Evolutionary conservation across 2,797 vertebrate genomes (phyloP).

Genomic region (Sebastes umbrosus): DNA sequence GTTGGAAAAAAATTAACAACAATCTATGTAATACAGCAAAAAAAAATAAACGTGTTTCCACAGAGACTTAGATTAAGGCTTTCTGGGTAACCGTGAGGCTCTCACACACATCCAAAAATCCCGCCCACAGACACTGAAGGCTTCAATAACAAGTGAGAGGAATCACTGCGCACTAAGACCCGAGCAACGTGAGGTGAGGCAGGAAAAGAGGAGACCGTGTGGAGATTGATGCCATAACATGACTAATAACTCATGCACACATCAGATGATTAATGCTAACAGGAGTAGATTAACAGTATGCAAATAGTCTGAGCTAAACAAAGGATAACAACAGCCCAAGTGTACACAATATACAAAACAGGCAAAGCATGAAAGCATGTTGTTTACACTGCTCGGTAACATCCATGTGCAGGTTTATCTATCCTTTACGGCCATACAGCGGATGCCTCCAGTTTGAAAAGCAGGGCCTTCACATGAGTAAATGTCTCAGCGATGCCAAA

Average conservation of each 20-base stretch:
- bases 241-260: neutral
- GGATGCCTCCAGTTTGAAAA: neutral
- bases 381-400: neutral
- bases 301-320: neutral
- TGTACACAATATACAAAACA: neutral
- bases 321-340: neutral
- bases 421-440: neutral
- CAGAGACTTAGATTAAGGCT: neutral
- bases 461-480: neutral
- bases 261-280: neutral
- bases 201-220: neutral
- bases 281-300: neutral
- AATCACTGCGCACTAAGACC: conserved; percentile 9
- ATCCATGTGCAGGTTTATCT: neutral
- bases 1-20: neutral
- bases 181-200: conserved; percentile 14
- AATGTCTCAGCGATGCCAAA: neutral
- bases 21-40: neutral
- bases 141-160: neutral
- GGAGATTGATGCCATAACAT: neutral
- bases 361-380: neutral
- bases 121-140: conserved; percentile 22
- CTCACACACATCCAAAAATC: conserved; percentile 6
- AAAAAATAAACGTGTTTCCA: neutral
- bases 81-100: neutral